Base-by-base conservation (phyloP, 2,888 invertebrate species). In the Seira musarum region DNA sequence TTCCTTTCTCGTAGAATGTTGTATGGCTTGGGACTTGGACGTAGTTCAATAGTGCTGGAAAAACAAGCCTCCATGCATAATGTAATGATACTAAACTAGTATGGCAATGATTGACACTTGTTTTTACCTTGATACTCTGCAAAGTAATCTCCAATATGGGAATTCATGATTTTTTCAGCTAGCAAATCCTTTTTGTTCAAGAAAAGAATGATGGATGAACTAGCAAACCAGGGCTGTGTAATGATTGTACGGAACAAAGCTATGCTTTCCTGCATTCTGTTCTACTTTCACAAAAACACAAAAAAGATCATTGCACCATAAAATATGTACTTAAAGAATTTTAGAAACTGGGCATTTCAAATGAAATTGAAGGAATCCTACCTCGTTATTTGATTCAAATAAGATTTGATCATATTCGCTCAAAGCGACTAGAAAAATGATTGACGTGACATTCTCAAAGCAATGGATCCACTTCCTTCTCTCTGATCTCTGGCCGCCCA, bases 241-340 rank as follows among this genome's bases (percentile, higher is more conserved):
- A 92, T 92, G 87, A 92, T 92, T 83, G 92, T 92, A 87, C 91
- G 90, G 88, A 92, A 92, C 87, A 92, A 88, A 77, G 92, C 92
- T 88, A 92, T 92, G 40, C 91, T 91, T 88, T 92, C 92, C 87
- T 92, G 91, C 92, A 92, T 92, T 84, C 92, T 91, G 87, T 92
- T 92, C 91, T 90, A 49, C 49, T 49, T n/a, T 30, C 30, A 2
- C 30, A 2, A 30, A 49, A 49, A 15, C 84, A 82, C 15, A 15
- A n/a, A 49, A 49, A 49, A 49, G 2, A 35, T 35, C 2, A 13
- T 21, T 10, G 49, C 8, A 49, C 21, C 2, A 68, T 68, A 66
- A 49, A 8, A n/a, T 8, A 49, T 49, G 49, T 49, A 49, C 17
- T n/a, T 49, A n/a, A 19, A 17, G 15, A 1, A 35, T 6, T 10